Base-by-base conservation (phyloP, 2,888 invertebrate genomes). In the Clepsis dumicolana region DNA sequence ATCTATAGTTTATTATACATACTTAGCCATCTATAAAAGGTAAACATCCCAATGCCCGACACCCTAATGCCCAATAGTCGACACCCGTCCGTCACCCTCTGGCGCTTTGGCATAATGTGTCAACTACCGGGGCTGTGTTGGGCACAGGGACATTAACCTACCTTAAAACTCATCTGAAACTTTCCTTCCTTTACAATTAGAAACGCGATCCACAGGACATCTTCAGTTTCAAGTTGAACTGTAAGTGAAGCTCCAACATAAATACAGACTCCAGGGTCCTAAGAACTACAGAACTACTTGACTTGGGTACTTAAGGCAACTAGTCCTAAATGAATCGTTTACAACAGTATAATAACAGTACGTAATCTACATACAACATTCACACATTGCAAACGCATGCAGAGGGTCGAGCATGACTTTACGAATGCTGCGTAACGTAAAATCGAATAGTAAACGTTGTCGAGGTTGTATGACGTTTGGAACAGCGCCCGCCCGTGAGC, bases 251-350 rank as follows among this genome's bases (percentile, higher is more conserved):
- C 7, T 10, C 21, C 56, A 56, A 56, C 18, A 10, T 14, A 56
- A 56, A 56, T 12, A 56, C 21, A 21, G 25, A 52, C n/a, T 52
- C n/a, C 56, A 18, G 12, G 21, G 56, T 56, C 35, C 4, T 7
- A 18, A 2, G 2, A 12, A 54, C 29, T 16, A 32, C 18, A 18
- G 14, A 35, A 21, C 21, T 56, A 21, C 35, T 32, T 14, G 56
- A 56, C 56, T 56, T 35, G n/a, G n/a, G n/a, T n/a, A 12, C 16
- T 27, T 16, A 29, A 56, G n/a, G 38, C n/a, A n/a, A 38, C n/a
- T 2, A 24, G 44, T 48, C 48, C 10, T 48, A 2, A 21, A 41
- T 41, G 7, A 41, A n/a, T 48, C 18, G 1, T 12, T 21, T 21
- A 4, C 21, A 5, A 60, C 12, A 8, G 41, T 44, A 0, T 7